Evolutionary conservation across 2,113 vertebrate species (phyloP), one percentile per base, ranked within the genome.

Genomic region (Pontoporia blainvillei): DNA sequence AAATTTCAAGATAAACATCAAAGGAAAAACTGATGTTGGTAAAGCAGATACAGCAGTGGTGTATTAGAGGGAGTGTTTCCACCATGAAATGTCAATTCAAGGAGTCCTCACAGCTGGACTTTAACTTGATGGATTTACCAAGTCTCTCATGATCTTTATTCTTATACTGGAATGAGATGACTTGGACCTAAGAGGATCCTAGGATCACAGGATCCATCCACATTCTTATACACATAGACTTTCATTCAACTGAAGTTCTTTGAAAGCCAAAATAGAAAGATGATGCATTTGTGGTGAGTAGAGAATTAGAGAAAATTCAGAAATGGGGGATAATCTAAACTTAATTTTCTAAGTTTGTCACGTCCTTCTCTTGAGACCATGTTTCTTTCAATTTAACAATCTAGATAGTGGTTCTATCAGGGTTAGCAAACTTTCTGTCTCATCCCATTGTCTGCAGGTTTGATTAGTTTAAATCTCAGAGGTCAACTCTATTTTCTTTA

Each of bases 401-500:
- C 27, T 36, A 41, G 29, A 64, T 20, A 75, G 21, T 34, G 7
- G 5, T 90, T 88, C 41, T 8, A 90, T 9, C 8, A 8, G 8
- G 10, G 21, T 62, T 66, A 64, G 34, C 5, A 52, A 57, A 61
- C 9, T 46, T 46, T 64, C 36, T 69, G n/a, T n/a, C 20, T 75
- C 11, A 46, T 64, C 54, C 4, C 1, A 9, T 81, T 88, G 31
- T 79, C 18, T 86, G 20, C 1, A 44, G 1, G 82, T 29, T 86
- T 86, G 31, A 93, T 61, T 78, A 79, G 31, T 59, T 94, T 91
- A 87, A 62, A 86, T 87, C 59, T 75, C 17, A 57, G 61, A 44
- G 64, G 29, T 88, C 76, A 76, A 76, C 29, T 84, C 82, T 73
- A 29, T 87, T 96, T 94, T 90, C 20, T 92, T 90, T 92, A 69